Base-by-base conservation (phyloP, 2,113 vertebrate species). In the Poeciliopsis retropinna region DNA sequence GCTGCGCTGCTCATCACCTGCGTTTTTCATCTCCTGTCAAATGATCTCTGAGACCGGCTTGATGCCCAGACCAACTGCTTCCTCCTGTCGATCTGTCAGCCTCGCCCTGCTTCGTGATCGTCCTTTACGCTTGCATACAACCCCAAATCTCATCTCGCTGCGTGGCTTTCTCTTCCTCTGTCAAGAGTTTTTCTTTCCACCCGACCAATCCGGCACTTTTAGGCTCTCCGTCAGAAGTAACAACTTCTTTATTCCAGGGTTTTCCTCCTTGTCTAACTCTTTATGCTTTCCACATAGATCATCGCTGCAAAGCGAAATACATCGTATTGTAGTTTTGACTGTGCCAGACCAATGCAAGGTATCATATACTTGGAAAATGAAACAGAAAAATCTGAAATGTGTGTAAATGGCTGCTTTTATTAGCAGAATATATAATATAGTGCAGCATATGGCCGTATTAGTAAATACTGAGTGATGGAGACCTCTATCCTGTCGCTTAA, bases 1-100 rank as follows among this genome's bases (percentile, higher is more conserved):
- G 8, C 69, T 87, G 87, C 73, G 14, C 78, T 89, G 62, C 86
- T 87, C 82, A 84, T 92, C 86, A 72, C 80, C 81, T 76, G 47
- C 78, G 85, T 87, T 88, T 88, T 89, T 90, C 81, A 90, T 91
- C 89, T 89, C 65, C 72, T 85, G 80, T 92, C 91, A 92, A 85
- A 92, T 89, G 86, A 90, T 89, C 89, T 90, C 73, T 61, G 85
- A 78, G 85, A 86, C 83, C 30, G 67, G 82, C 89, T 90, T 90
- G 82, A 92, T 91, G 88, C 86, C 83, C 75, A 79, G 83, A 87
- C 89, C 85, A 70, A 30, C 85, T 79, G 69, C 82, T 80, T 61
- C 70, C 76, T 73, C 76, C 73, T 25, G 41, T 83, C 28, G 28
- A 62, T 75, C 81, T 84, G 79, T 87, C 86, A 86, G 60, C 78